Conservation (phyloP, 1,140 invertebrate genomes). For the Trissolcus basalis region DNA sequence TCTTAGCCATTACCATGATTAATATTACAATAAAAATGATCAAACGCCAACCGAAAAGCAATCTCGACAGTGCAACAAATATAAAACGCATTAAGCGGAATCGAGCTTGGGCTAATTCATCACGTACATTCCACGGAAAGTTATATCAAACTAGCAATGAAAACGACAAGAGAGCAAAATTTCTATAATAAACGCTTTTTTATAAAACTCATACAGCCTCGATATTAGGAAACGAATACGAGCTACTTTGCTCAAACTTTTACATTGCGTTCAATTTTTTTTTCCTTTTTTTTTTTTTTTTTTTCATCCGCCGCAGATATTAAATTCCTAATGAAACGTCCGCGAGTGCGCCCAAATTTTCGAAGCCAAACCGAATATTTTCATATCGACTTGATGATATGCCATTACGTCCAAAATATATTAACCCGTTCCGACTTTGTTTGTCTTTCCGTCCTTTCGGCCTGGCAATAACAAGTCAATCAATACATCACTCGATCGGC, state of each 20-base stretch:
- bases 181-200: constrained; percentile 48
- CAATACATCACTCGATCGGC: constrained; percentile 20
- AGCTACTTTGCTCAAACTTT: constrained; percentile 40
- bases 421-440: constrained; percentile 38
- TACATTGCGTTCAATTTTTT: constrained; percentile 42
- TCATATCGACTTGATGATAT: constrained; percentile 37
- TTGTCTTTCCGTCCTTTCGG: constrained; percentile 11
- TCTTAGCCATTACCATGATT: background rate
- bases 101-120: constrained; percentile 1
- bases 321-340: constrained; percentile 55
- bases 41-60: constrained; percentile 1
- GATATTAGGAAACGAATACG: constrained; percentile 46
- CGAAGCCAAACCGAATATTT: constrained; percentile 26
- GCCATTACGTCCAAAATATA: constrained; percentile 35
- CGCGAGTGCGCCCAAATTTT: constrained; percentile 42
- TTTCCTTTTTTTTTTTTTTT: constrained; percentile 40
- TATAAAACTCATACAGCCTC: constrained; percentile 31
- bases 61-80: background rate
- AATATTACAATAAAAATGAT: constrained; percentile 1
- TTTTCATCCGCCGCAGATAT: constrained; percentile 47
- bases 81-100: constrained; percentile 1
- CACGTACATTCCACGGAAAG: background rate
- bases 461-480: constrained; percentile 26
- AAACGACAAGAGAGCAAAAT: constrained; percentile 28
- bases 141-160: constrained; percentile 17